Conservation (phyloP, 2,888 invertebrate species). For the Aleiodes testaceus region DNA sequence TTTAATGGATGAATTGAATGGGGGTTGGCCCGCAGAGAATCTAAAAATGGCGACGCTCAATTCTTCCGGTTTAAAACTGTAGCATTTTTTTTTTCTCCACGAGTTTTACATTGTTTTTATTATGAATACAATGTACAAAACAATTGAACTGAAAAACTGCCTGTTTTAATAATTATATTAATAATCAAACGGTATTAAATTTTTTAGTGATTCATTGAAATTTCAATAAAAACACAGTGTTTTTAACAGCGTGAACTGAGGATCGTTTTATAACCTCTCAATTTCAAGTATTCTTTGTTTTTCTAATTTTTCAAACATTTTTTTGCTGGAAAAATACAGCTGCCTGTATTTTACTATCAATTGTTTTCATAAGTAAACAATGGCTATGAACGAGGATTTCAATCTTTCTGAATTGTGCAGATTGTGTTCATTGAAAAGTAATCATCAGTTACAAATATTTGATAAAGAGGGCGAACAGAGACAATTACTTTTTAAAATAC, state of each 20-base stretch:
- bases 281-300: neutral
- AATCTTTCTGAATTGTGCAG: conserved; percentile 83
- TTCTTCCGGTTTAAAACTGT: conserved; percentile 54
- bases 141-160: neutral
- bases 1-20: too few species aligned
- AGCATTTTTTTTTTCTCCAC: conserved; percentile 50
- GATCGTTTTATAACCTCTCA: conserved; percentile 24
- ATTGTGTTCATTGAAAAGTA: conserved; percentile 81
- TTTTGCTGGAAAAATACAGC: neutral
- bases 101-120: conserved; percentile 37
- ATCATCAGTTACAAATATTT: conserved; percentile 81
- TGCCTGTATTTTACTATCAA: neutral
- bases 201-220: neutral
- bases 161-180: neutral
- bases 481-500: conserved; percentile 81
- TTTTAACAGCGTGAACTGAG: neutral
- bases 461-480: conserved; percentile 83
- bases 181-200: neutral
- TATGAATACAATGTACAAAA: conserved; percentile 40
- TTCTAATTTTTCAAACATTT: neutral
- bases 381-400: conserved; percentile 79
- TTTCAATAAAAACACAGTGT: neutral
- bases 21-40: conserved; percentile 26
- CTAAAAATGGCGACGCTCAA: conserved; percentile 58
- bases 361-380: conserved; percentile 72